Evolutionary conservation across 1,140 invertebrate genomes (phyloP).

Genomic region (Holcopasites calliopsidis): DNA sequence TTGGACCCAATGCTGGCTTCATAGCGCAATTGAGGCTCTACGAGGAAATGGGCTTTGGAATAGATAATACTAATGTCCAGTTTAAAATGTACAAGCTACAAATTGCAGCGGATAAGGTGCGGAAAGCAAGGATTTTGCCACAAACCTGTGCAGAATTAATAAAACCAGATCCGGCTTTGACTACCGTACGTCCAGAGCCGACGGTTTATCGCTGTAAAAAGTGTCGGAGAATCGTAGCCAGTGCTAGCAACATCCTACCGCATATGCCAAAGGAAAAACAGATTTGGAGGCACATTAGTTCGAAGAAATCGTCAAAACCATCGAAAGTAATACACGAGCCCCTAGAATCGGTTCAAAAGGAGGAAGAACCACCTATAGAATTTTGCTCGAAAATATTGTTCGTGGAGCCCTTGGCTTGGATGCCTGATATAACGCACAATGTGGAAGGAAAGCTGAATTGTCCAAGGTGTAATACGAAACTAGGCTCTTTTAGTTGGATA

Average conservation of each 20-base stretch:
- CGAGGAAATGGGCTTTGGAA: constrained; percentile 86
- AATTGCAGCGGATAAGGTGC: constrained; percentile 89
- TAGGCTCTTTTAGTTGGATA: constrained; percentile 92
- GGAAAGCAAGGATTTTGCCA: constrained; percentile 90
- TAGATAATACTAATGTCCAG: constrained; percentile 86
- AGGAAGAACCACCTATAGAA: constrained; percentile 70
- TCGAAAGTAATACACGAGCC: constrained; percentile 61
- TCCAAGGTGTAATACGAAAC: constrained; percentile 89
- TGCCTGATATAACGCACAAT: constrained; percentile 85
- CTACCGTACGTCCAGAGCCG: constrained; percentile 87
- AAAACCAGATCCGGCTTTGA: constrained; percentile 89
- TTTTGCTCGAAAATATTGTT: constrained; percentile 87
- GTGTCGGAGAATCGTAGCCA: constrained; percentile 89
- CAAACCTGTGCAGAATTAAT: constrained; percentile 87
- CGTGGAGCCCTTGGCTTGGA: constrained; percentile 91
- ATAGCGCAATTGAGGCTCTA: constrained; percentile 88
- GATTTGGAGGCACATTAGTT: constrained; percentile 77
- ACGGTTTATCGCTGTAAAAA: constrained; percentile 90
- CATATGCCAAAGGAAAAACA: constrained; percentile 82
- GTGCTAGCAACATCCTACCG: constrained; percentile 87
- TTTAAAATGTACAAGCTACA: constrained; percentile 89
- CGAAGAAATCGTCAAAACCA: constrained; percentile 60
- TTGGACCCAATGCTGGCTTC: constrained; percentile 88
- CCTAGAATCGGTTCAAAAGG: constrained; percentile 66
- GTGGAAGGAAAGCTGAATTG: constrained; percentile 90